These are phyloP conservation scores for Oxygymnocypris stewartii DNA, from an alignment of 2,113 vertebrate genomes.

Conservation along the genomic window DNA sequence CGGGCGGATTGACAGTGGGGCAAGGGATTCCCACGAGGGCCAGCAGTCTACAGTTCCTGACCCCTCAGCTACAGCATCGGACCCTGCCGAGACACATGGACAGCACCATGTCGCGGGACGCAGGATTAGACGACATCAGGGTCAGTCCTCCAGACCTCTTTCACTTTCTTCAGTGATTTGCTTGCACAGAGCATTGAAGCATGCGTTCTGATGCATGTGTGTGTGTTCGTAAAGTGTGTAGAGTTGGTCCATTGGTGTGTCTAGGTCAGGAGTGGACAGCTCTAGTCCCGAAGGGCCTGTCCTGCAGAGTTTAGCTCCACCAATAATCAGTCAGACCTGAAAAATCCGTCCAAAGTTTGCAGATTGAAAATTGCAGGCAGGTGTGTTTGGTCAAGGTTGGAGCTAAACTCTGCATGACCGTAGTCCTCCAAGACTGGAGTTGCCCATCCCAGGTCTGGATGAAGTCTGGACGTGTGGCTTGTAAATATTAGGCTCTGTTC, in stretches of 20 bases:
- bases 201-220: constrained; percentile 8
- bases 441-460: background rate
- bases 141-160: constrained; percentile 72
- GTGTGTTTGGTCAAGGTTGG: background rate
- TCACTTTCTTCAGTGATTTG: background rate
- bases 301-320: background rate
- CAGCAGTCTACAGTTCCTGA: constrained; percentile 97
- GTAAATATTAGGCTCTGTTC: background rate
- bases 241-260: background rate
- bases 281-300: too few relatives aligned
- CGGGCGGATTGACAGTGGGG: constrained; percentile 83
- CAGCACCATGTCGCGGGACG: constrained; percentile 80
- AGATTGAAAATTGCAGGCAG: background rate
- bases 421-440: too few relatives aligned
- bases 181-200: background rate
- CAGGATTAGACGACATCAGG: constrained; percentile 80
- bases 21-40: constrained; percentile 90
- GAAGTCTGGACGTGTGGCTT: background rate
- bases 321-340: too few relatives aligned
- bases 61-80: constrained; percentile 93
- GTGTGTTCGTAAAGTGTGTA: background rate
- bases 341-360: background rate
- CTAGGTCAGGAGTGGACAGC: background rate
- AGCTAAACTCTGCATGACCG: background rate
- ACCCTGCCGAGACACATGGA: constrained; percentile 82